Conservation (phyloP, 2,797 vertebrate species). For the Clangula hyemalis region DNA sequence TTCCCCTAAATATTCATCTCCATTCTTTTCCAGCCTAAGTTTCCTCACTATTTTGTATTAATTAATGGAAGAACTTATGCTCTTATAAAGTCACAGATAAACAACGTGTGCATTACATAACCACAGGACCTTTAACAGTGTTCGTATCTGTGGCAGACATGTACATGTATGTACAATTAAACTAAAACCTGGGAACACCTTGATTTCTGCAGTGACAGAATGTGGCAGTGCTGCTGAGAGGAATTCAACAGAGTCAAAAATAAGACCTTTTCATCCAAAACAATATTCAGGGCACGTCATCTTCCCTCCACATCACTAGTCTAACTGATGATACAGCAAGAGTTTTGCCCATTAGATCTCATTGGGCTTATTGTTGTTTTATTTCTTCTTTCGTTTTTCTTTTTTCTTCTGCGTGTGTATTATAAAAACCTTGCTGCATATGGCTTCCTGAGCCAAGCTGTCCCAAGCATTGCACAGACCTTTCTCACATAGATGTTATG, state of each 20-base stretch:
- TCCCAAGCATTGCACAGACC: not conserved
- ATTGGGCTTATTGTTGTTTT: not conserved
- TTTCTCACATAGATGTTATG: not conserved
- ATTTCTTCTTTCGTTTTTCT: too few relatives aligned
- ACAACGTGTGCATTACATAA: not conserved
- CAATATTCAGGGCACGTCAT: not conserved
- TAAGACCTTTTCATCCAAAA: not conserved
- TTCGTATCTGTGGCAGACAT: not conserved
- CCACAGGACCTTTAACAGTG: not conserved
- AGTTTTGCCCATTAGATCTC: not conserved
- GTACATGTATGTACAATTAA: not conserved
- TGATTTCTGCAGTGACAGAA: fast-evolving
- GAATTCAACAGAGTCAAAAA: not conserved
- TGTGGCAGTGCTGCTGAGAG: not conserved
- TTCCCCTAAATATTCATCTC: not conserved
- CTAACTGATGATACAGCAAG: not conserved
- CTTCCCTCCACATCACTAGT: not conserved
- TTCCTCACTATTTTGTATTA: not conserved
- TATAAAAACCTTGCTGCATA: slow-evolving; percentile 10
- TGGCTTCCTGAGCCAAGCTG: slow-evolving; percentile 16
- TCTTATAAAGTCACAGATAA: not conserved
- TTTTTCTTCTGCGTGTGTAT: not conserved
- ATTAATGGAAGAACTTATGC: not conserved
- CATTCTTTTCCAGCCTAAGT: not conserved
- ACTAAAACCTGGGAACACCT: not conserved